phyloP scores from a whole-genome alignment of 2,797 vertebrate genomes.

The Aratinga solstitialis region DNA sequence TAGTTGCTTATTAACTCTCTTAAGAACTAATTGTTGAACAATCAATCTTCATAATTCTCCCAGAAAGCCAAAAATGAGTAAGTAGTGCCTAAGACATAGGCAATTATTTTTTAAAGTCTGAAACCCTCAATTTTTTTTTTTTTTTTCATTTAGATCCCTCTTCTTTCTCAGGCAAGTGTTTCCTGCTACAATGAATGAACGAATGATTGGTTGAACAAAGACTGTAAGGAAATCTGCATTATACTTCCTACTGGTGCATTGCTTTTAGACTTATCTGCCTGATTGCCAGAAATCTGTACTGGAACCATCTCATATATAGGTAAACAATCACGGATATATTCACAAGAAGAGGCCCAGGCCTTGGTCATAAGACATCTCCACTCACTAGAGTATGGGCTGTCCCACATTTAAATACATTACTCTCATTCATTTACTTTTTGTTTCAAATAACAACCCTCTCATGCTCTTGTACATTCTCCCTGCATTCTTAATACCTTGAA shows the following conservation, averaged over 20 bases:
- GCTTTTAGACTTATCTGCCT: not conserved
- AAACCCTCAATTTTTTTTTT: accelerated
- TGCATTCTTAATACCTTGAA: not conserved
- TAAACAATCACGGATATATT: not conserved
- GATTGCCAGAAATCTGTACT: not conserved
- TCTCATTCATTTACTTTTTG: not conserved
- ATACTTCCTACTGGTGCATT: not conserved
- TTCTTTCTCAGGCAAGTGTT: not conserved
- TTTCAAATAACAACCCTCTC: not conserved
- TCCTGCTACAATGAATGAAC: not conserved
- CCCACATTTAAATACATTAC: not conserved
- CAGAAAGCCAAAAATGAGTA: not conserved
- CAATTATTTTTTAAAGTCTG: not conserved
- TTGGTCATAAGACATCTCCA: not conserved
- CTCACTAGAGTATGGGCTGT: accelerated
- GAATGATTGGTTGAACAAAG: not conserved
- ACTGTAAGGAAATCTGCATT: not conserved
- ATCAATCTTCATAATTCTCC: not conserved
- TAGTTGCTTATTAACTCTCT: not conserved
- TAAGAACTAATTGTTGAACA: not conserved
- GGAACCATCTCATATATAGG: accelerated
- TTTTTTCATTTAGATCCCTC: too few species aligned
- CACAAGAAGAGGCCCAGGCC: not conserved
- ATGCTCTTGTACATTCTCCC: too few species aligned
- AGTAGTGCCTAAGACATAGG: not conserved